Conservation (phyloP, 2,888 invertebrate species). For the Colostygia pectinataria region DNA sequence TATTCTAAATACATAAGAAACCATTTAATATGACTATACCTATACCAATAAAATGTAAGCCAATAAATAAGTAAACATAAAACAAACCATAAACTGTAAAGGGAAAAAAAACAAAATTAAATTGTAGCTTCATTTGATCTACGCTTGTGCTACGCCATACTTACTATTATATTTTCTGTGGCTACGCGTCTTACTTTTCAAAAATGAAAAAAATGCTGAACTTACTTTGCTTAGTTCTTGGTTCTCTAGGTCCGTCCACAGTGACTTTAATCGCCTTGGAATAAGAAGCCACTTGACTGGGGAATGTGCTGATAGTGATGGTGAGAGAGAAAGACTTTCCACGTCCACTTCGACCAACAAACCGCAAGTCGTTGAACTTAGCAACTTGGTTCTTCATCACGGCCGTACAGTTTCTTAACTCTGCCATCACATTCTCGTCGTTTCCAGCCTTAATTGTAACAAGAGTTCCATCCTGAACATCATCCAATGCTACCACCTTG, state of each 20-base stretch:
- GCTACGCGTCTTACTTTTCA: no score
- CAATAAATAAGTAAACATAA: no score
- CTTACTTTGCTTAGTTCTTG: conserved; percentile 98
- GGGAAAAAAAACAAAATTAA: no score
- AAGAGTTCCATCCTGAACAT: conserved; percentile 96
- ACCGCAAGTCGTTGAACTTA: conserved; percentile 98
- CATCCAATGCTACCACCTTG: conserved; percentile 96
- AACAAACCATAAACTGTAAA: no score
- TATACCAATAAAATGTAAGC: no score
- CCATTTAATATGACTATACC: no score
- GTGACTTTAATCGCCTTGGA: conserved; percentile 99
- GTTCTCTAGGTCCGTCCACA: conserved; percentile 99
- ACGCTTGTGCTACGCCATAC: no score
- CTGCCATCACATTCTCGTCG: conserved; percentile 98
- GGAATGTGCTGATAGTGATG: conserved; percentile 92
- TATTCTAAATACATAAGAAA: no score
- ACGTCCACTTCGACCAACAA: conserved; percentile 98
- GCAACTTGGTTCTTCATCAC: conserved; percentile 99
- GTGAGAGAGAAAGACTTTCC: conserved; percentile 97
- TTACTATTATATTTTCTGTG: no score
- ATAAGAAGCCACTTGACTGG: conserved; percentile 94
- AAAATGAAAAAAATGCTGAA: conserved; percentile 40
- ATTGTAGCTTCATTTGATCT: no score
- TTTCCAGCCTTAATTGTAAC: conserved; percentile 98
- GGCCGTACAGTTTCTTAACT: conserved; percentile 95